phyloP scores from a whole-genome alignment of 2,888 invertebrate genomes.

The Selenia dentaria region DNA sequence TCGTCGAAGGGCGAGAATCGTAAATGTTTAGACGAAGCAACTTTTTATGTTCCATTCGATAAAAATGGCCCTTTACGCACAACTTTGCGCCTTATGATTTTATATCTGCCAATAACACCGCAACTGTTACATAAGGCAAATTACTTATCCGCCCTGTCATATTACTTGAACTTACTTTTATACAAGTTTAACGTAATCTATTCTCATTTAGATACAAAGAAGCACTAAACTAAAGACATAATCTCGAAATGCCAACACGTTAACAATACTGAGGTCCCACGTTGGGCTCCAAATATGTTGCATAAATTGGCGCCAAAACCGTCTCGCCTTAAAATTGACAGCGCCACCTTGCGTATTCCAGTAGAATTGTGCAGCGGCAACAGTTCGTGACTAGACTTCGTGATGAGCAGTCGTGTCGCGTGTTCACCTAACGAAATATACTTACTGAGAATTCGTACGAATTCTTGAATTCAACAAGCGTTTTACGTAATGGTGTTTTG shows the following conservation, averaged over 20 bases:
- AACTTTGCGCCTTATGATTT: no score
- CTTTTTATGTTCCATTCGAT: no score
- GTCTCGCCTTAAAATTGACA: slow-evolving; percentile 66
- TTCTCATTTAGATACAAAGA: no score
- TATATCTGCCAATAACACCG: no score
- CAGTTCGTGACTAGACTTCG: slow-evolving; percentile 70
- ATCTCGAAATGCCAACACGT: slow-evolving; percentile 30
- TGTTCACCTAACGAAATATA: slow-evolving; percentile 59
- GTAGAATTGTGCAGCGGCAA: slow-evolving; percentile 52
- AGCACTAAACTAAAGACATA: slow-evolving; percentile 14
- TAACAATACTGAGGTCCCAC: slow-evolving; percentile 34
- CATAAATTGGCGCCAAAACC: slow-evolving; percentile 31
- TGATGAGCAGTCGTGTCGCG: slow-evolving; percentile 59
- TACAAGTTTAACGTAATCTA: no score
- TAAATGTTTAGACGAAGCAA: no score
- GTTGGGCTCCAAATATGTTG: slow-evolving; percentile 63
- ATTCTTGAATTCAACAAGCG: slow-evolving; percentile 31
- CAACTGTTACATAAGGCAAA: no score
- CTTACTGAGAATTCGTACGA: slow-evolving; percentile 47
- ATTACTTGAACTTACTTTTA: no score
- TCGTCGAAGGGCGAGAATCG: no score
- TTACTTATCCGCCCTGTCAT: no score
- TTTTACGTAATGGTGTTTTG: slow-evolving; percentile 31
- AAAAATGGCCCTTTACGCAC: no score
- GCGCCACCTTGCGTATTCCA: slow-evolving; percentile 64